Evolutionary conservation across 2,888 invertebrate genomes (phyloP), one percentile per base, ranked within the genome.

Genomic region (Andrena fulva): DNA sequence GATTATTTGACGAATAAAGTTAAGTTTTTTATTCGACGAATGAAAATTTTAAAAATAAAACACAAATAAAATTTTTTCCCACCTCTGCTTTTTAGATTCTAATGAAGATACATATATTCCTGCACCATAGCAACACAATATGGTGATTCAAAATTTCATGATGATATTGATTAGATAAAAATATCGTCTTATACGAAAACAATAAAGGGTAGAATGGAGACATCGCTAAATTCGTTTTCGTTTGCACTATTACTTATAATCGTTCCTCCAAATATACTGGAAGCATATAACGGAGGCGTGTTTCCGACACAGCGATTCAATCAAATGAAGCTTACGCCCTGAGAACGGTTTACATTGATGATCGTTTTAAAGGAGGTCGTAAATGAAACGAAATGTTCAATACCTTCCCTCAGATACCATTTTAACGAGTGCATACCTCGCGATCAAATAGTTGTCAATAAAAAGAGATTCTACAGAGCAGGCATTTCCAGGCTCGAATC

Each of bases 301-400:
- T 10, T 33, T 27, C 12, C n/a, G n/a, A 24, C 24, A 5, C 35
- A 52, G 6, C 50, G 33, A 54, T 69, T 52, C 35, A 50, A 76
- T 76, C 52, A 62, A 35, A 52, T 12, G 5, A 3, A 16, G 8
- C 42, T 69, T 33, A 60, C 29, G 10, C 48, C 2, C n/a, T 16
- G 29, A 52, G 12, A 12, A 50, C 5, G 29, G 6, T 35, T 59
- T 69, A 60, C 50, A 75, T 62, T n/a, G 59, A 75, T 12, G 50
- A 12, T n/a, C 24, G 0, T 7, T 50, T 42, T 50, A 29, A 64
- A 54, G 29, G 4, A 33, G 16, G 1, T 20, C 60, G 35, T 68
- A 68, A 68, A 68, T 24, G 10, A 50, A 35, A 68, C 12, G 35
- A 50, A 60, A 12, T 29, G 60, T 50, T 68, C 68, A 35, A 50